phyloP scores from a whole-genome alignment of 1,140 invertebrate species.

The Archegozetes longisetosus region DNA sequence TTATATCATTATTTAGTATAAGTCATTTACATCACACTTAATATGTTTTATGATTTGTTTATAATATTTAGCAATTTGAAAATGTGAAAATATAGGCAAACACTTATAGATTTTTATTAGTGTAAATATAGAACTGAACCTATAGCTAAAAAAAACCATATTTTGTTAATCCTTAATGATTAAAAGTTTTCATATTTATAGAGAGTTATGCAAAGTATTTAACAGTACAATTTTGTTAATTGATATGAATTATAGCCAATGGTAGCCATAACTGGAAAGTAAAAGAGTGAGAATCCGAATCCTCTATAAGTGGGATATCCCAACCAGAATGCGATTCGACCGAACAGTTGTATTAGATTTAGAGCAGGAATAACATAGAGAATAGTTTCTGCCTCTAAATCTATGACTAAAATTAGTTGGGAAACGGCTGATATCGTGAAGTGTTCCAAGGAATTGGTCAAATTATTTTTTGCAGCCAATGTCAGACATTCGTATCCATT shows the following conservation, averaged over 20 bases:
- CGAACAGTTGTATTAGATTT: not conserved
- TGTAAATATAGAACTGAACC: too few relatives aligned
- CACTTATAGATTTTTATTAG: too few relatives aligned
- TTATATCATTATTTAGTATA: too few relatives aligned
- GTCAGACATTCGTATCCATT: not conserved
- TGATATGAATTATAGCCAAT: not conserved
- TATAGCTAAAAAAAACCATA: too few relatives aligned
- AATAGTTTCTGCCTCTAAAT: not conserved
- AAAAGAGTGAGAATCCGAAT: not conserved
- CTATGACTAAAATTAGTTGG: not conserved
- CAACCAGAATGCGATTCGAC: not conserved
- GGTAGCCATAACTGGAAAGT: not conserved
- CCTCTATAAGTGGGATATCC: not conserved
- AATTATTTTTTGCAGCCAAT: not conserved
- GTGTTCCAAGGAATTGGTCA: constrained; percentile 2
- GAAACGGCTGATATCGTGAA: not conserved
- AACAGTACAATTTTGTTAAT: not conserved
- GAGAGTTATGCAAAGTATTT: too few relatives aligned
- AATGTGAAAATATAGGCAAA: too few relatives aligned
- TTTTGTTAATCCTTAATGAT: too few relatives aligned
- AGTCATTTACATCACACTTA: too few relatives aligned
- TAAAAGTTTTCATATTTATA: too few relatives aligned
- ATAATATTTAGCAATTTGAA: too few relatives aligned
- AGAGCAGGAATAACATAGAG: not conserved
- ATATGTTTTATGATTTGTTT: too few relatives aligned